Conservation (phyloP, 2,797 vertebrate genomes). For the Syndactyla subalaris region DNA sequence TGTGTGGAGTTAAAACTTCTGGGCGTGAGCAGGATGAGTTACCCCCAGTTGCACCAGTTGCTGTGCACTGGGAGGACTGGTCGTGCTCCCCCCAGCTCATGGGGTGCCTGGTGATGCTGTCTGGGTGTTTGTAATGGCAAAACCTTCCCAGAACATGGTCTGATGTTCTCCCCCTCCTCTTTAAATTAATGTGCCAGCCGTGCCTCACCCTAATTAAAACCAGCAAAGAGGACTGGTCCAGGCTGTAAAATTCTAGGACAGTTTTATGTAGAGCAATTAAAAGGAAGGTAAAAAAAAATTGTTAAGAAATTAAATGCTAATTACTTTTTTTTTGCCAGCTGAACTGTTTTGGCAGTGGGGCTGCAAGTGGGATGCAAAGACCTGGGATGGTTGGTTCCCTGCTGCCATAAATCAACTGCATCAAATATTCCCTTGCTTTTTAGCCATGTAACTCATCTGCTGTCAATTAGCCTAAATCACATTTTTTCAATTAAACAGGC, state of each 20-base stretch:
- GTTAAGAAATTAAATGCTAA: slow-evolving; percentile 83
- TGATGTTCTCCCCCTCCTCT: neutral
- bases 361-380: slow-evolving; percentile 58
- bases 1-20: neutral
- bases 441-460: slow-evolving; percentile 71
- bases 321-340: slow-evolving; percentile 71
- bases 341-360: slow-evolving; percentile 59
- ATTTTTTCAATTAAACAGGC: slow-evolving; percentile 77
- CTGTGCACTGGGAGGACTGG: neutral
- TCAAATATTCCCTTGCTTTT: slow-evolving; percentile 44
- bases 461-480: slow-evolving; percentile 79
- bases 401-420: slow-evolving; percentile 64
- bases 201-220: slow-evolving; percentile 80
- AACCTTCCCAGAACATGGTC: slow-evolving; percentile 9
- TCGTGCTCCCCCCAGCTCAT: neutral
- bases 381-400: slow-evolving; percentile 32
- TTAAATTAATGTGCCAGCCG: slow-evolving; percentile 72
- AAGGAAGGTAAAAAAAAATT: slow-evolving; percentile 78
- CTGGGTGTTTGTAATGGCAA: slow-evolving; percentile 25
- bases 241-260: slow-evolving; percentile 80
- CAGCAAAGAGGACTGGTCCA: slow-evolving; percentile 75
- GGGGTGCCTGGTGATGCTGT: neutral
- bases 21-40: rapidly evolving
- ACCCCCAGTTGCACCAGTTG: neutral
- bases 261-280: slow-evolving; percentile 82